Percentiles rank a stretch among this genome's conserved stretches.
Conservation (phyloP, 2,888 invertebrate species). For the Diaphora mendica region DNA sequence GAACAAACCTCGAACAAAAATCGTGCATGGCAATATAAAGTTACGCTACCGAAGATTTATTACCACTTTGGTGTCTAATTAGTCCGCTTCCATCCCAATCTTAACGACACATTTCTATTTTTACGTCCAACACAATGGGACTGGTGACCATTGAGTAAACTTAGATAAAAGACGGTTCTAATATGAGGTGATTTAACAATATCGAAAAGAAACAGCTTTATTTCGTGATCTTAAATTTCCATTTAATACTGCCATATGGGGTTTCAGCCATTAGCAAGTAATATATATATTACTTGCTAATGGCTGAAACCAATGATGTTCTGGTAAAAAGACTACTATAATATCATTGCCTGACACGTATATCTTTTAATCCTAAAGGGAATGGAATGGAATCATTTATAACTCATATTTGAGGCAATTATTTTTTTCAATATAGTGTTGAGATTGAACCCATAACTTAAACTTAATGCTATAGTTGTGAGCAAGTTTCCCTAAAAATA, state of each 20-base stretch:
- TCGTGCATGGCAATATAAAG: neutral
- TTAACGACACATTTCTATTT: neutral
- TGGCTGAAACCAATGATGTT: no score
- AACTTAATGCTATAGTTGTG: neutral
- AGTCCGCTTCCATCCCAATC: neutral
- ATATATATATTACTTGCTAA: neutral
- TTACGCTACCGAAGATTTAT: neutral
- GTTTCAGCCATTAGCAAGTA: neutral
- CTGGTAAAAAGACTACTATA: no score
- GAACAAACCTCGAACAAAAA: neutral
- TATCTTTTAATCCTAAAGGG: neutral
- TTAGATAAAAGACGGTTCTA: neutral
- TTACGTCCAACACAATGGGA: neutral
- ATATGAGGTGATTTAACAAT: neutral
- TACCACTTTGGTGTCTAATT: neutral
- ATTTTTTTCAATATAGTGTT: no score
- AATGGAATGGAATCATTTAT: neutral
- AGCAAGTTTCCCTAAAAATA: neutral
- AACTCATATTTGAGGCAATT: no score
- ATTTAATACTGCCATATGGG: neutral
- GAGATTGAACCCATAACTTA: neutral
- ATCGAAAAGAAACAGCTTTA: neutral
- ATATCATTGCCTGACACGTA: no score
- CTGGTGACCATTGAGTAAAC: neutral
- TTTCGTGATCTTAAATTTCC: neutral